Evolutionary conservation across 2,113 vertebrate species (phyloP).

Genomic region (Mandrillus leucophaeus): DNA sequence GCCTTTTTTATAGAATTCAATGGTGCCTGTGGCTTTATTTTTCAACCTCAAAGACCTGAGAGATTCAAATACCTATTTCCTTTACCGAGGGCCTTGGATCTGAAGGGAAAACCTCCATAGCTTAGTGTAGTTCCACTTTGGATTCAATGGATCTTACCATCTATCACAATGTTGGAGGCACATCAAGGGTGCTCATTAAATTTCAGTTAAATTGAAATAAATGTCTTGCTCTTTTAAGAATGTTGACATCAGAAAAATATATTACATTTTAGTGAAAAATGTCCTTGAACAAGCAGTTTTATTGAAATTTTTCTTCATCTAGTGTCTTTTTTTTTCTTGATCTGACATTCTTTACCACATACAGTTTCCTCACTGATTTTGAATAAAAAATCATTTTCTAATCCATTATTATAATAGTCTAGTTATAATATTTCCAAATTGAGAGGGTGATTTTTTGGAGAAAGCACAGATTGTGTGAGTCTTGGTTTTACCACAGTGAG

Average conservation of each 20-base stretch:
- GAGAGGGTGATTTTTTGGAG: not conserved
- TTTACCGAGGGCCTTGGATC: accelerated
- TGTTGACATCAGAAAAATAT: not conserved
- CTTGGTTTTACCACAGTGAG: not conserved
- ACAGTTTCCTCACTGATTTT: not conserved
- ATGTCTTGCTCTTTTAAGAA: not conserved
- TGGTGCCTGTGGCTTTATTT: not conserved
- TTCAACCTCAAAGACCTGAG: not conserved
- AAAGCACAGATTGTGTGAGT: not conserved
- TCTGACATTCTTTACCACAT: not conserved
- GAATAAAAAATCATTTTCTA: conserved; percentile 16
- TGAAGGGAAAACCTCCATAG: not conserved
- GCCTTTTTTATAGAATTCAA: not conserved
- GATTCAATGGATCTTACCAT: not conserved
- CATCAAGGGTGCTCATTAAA: not conserved
- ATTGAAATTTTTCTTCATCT: conserved; percentile 28
- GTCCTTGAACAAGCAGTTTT: not conserved
- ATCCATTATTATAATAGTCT: not conserved
- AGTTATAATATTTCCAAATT: not conserved
- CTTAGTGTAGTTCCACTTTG: not conserved
- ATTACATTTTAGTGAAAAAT: not conserved
- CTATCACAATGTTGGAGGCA: not conserved
- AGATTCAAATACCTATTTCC: not conserved
- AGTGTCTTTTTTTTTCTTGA: not conserved
- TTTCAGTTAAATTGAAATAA: conserved; percentile 37